A percentile compares a stretch with the other conserved stretches of the same genome.
phyloP scores from a whole-genome alignment of 1,140 invertebrate species.

The Cydia fagiglandana region DNA sequence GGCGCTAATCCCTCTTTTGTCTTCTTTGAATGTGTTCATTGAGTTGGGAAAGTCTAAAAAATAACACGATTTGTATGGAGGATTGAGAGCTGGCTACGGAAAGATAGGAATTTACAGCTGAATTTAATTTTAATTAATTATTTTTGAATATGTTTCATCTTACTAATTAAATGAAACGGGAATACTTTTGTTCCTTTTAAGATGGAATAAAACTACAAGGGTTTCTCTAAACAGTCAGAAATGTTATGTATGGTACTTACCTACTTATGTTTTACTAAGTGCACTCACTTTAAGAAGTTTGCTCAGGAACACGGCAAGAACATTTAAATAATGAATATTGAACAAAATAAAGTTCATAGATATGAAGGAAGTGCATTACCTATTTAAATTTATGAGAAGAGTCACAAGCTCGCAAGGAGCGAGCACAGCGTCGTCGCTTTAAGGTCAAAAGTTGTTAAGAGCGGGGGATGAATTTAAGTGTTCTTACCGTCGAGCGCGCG shows the following conservation, averaged over 20 bases:
- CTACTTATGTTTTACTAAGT: not conserved
- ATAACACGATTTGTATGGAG: not conserved
- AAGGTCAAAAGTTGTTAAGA: constrained; percentile 29
- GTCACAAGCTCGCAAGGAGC: not conserved
- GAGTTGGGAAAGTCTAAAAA: not conserved
- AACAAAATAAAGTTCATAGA: constrained; percentile 18
- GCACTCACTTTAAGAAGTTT: not conserved
- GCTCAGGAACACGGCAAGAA: not conserved
- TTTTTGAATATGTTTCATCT: no score
- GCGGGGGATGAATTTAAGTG: constrained; percentile 27
- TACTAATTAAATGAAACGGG: no score
- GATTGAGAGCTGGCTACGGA: no score
- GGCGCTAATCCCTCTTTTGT: not conserved
- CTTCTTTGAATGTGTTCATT: not conserved
- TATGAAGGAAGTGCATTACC: not conserved
- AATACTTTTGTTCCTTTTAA: no score
- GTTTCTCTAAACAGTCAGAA: no score
- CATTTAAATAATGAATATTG: constrained; percentile 24
- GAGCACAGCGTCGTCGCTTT: not conserved
- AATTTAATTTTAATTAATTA: no score
- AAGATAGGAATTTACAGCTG: no score
- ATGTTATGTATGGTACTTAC: no score
- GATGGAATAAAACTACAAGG: no score
- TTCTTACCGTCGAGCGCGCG: constrained; percentile 18
- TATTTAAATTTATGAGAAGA: constrained; percentile 30